These are phyloP conservation scores for Ephydatia muelleri DNA, from an alignment of 37 sponge, comb jelly and placozoan genomes.

Conservation along the genomic window DNA sequence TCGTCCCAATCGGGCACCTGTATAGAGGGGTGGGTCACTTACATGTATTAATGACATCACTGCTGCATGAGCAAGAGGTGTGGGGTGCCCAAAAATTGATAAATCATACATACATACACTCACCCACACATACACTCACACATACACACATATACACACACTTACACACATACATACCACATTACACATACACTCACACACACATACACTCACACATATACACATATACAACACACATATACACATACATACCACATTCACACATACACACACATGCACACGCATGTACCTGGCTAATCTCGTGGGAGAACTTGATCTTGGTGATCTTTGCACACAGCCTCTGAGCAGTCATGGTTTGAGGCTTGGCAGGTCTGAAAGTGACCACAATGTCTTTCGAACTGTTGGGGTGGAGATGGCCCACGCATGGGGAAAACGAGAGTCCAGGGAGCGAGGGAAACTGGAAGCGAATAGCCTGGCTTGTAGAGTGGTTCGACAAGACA, in stretches of 20 bases:
- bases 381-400: slow-evolving; percentile 84
- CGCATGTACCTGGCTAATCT: slow-evolving; percentile 40
- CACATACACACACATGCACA: not conserved
- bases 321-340: slow-evolving; percentile 51
- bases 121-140: no score
- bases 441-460: slow-evolving; percentile 60
- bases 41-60: not conserved
- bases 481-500: slow-evolving; percentile 82
- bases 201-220: no score
- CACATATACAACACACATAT: no score
- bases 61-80: no score
- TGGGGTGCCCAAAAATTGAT: no score
- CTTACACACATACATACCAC: no score
- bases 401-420: slow-evolving; percentile 87
- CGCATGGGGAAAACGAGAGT: slow-evolving; percentile 76
- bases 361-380: slow-evolving; percentile 68
- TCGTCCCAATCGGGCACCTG: slow-evolving; percentile 97
- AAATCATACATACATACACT: no score
- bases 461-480: slow-evolving; percentile 57
- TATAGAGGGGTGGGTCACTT: not conserved
- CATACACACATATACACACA: no score
- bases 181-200: no score
- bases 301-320: slow-evolving; percentile 71
- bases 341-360: slow-evolving; percentile 42
- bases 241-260: no score